Evolutionary conservation across 2,113 vertebrate genomes (phyloP).

Genomic region (Esox niger): DNA sequence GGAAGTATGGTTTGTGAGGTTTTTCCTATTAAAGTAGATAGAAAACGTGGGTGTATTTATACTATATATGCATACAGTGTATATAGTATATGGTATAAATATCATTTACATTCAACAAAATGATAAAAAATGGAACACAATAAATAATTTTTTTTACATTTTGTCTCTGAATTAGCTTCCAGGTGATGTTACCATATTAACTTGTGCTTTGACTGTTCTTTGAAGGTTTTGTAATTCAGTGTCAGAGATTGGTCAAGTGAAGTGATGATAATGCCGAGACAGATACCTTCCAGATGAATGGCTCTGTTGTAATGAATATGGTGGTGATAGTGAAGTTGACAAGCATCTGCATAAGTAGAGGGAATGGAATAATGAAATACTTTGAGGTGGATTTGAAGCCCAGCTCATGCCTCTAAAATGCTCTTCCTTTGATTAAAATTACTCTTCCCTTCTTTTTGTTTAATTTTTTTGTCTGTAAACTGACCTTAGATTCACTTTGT

Average conservation of each 20-base stretch:
- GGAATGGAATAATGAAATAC: constrained; percentile 9
- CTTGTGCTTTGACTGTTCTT: constrained; percentile 17
- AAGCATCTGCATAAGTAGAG: constrained; percentile 17
- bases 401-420: constrained; percentile 18
- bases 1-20: constrained; percentile 46
- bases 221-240: constrained; percentile 37
- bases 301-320: neutral
- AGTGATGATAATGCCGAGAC: neutral
- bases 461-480: constrained; percentile 38
- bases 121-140: neutral
- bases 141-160: constrained; percentile 33
- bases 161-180: constrained; percentile 41
- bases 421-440: constrained; percentile 15
- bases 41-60: constrained; percentile 61
- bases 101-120: constrained; percentile 28
- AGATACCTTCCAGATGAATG: too few relatives aligned
- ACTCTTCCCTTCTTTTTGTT: constrained; percentile 43
- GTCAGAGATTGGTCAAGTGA: too few relatives aligned
- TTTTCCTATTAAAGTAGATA: constrained; percentile 36
- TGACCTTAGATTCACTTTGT: constrained; percentile 12
- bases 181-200: neutral
- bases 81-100: constrained; percentile 52
- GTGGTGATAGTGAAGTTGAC: constrained; percentile 10
- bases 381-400: constrained; percentile 43
- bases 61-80: constrained; percentile 65